Evolutionary conservation across 2,113 vertebrate genomes (phyloP).

Genomic region (Corvus moneduloides): DNA sequence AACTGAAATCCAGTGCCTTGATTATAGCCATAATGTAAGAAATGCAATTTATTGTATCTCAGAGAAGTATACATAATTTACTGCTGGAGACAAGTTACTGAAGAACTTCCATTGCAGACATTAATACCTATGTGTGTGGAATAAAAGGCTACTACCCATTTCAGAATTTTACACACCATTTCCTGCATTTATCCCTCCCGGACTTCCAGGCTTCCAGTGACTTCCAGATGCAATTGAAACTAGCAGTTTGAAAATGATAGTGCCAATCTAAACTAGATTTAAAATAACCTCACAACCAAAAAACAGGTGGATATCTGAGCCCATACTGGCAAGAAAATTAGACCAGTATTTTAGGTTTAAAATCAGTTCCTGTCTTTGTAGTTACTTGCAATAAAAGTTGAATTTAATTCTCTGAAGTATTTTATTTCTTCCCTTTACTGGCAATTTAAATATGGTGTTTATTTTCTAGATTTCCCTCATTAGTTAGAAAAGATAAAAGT

Average conservation of each 20-base stretch:
- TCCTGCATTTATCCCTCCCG: slow-evolving; percentile 42
- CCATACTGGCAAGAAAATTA: not conserved
- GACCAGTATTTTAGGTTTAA: not conserved
- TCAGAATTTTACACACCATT: slow-evolving; percentile 44
- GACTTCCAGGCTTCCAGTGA: not conserved
- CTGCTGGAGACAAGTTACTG: not conserved
- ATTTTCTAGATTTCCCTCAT: not conserved
- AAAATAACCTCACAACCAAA: not conserved
- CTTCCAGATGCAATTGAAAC: slow-evolving; percentile 25
- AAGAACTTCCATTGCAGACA: not conserved
- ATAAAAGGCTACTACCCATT: slow-evolving; percentile 16
- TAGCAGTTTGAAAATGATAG: slow-evolving; percentile 30
- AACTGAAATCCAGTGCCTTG: not conserved
- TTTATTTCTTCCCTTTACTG: not conserved
- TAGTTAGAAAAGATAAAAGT: not conserved
- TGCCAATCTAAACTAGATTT: not conserved
- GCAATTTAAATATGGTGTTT: not conserved
- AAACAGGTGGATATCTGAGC: not conserved
- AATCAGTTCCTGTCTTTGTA: not conserved
- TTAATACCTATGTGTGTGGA: slow-evolving; percentile 1
- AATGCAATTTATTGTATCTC: not conserved
- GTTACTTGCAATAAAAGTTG: not conserved
- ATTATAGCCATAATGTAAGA: not conserved
- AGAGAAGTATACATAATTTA: not conserved
- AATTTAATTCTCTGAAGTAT: not conserved